These are phyloP conservation scores for Steinernema hermaphroditum DNA, from an alignment of 2,888 invertebrate species.

Conservation along the genomic window DNA sequence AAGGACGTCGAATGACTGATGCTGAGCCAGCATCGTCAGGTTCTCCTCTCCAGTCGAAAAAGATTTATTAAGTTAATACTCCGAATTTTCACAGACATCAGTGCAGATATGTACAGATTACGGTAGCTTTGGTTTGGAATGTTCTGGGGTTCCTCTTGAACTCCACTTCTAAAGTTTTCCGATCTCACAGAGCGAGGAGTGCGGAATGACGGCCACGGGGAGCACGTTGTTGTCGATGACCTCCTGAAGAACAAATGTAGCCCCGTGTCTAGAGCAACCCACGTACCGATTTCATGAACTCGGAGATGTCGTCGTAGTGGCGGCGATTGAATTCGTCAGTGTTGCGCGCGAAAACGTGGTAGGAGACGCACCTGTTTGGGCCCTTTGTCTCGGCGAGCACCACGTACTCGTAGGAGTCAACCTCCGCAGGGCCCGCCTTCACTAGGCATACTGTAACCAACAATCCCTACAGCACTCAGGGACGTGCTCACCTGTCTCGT, in stretches of 20 bases:
- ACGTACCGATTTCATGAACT: conserved; percentile 53
- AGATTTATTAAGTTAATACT: conserved; percentile 8
- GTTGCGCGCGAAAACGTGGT: conserved; percentile 57
- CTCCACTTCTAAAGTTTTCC: conserved; percentile 37
- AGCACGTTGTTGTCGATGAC: conserved; percentile 43
- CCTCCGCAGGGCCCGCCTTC: conserved; percentile 55
- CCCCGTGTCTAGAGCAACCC: conserved; percentile 30
- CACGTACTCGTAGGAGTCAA: conserved; percentile 53
- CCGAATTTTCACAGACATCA: neutral
- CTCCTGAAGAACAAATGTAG: conserved; percentile 33
- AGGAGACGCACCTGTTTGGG: conserved; percentile 44
- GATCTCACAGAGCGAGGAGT: conserved; percentile 48
- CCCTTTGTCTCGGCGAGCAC: conserved; percentile 56
- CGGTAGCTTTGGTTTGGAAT: conserved; percentile 15
- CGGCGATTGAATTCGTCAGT: conserved; percentile 56
- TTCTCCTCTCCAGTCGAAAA: neutral
- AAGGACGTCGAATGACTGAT: no score
- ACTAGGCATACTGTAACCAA: conserved; percentile 53
- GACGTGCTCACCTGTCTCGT: conserved; percentile 23
- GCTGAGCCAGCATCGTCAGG: no score
- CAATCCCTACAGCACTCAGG: neutral
- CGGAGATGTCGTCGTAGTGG: conserved; percentile 58
- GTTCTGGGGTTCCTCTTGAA: neutral
- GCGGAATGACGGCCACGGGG: conserved; percentile 50
- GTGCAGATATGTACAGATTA: neutral